These are phyloP conservation scores for Sturmia bella DNA, from an alignment of 2,888 invertebrate genomes.

Conservation along the genomic window DNA sequence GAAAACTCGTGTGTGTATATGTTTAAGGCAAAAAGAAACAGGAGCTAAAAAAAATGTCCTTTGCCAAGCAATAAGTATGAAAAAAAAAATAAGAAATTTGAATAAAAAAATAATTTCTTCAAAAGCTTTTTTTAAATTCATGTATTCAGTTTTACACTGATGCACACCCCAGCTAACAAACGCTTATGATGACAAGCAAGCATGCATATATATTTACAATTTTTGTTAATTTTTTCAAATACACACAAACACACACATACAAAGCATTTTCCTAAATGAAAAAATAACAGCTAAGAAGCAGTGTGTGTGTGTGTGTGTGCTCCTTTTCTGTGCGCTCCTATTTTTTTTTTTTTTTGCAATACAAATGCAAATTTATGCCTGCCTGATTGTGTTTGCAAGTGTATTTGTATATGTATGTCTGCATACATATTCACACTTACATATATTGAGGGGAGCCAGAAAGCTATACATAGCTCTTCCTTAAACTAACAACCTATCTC, in stretches of 20 bases:
- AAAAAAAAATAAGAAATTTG: slow-evolving; percentile 64
- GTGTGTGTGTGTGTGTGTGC: too few relatives aligned
- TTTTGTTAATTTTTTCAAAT: slow-evolving; percentile 65
- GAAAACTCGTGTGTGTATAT: slow-evolving; percentile 5
- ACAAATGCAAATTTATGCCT: slow-evolving; percentile 55
- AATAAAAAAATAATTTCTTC: slow-evolving; percentile 66
- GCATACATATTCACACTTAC: background rate
- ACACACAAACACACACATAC: slow-evolving; percentile 26
- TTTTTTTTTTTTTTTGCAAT: slow-evolving; percentile 34
- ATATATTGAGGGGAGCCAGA: too few relatives aligned
- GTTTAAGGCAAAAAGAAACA: slow-evolving; percentile 23
- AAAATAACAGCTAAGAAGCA: too few relatives aligned
- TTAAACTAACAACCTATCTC: too few relatives aligned
- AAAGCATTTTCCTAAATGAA: background rate
- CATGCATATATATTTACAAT: slow-evolving; percentile 46
- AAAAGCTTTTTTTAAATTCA: slow-evolving; percentile 65
- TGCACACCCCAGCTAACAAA: slow-evolving; percentile 24
- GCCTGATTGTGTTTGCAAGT: slow-evolving; percentile 5
- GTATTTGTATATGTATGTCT: background rate
- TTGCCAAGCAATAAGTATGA: slow-evolving; percentile 65
- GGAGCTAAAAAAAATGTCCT: slow-evolving; percentile 61
- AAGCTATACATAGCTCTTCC: too few relatives aligned
- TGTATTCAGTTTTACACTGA: slow-evolving; percentile 46
- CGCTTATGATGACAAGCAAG: slow-evolving; percentile 2
- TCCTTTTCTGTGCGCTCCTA: background rate